Conservation (phyloP, 2,888 invertebrate species). For the Phalangium opilio region DNA sequence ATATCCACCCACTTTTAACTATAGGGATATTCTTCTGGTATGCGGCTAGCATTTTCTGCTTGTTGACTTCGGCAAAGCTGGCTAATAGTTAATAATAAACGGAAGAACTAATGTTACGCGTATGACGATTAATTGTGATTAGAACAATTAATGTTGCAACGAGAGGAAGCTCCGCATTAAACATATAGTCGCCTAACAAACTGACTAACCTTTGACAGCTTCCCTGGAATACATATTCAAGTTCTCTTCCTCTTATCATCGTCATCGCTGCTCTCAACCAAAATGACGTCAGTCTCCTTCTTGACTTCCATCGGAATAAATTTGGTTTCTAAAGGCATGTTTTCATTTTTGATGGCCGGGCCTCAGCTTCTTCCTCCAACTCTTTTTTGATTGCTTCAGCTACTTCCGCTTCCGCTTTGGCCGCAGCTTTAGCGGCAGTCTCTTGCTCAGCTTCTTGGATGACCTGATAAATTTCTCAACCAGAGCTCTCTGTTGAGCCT, state of each 20-base stretch:
- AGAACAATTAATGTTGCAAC: too few species aligned
- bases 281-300: conserved; percentile 15
- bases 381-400: neutral
- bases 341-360: neutral
- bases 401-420: neutral
- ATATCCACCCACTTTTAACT: too few species aligned
- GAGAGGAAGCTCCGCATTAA: neutral
- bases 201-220: neutral
- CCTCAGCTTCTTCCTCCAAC: neutral
- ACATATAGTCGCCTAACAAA: neutral
- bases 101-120: too few species aligned
- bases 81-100: too few species aligned
- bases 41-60: too few species aligned
- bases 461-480: conserved; percentile 11
- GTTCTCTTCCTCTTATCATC: conserved; percentile 10
- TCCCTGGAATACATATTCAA: neutral
- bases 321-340: neutral
- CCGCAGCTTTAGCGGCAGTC: neutral
- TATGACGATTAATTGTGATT: too few species aligned
- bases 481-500: conserved; percentile 29
- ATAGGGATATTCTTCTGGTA: too few species aligned
- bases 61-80: too few species aligned
- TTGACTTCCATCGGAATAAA: conserved; percentile 2
- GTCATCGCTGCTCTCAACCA: conserved; percentile 19
- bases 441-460: neutral